Percentiles rank a stretch among this genome's conserved stretches.
These are phyloP conservation scores for Bombylius major DNA, from an alignment of 2,888 invertebrate species.

Conservation along the genomic window DNA sequence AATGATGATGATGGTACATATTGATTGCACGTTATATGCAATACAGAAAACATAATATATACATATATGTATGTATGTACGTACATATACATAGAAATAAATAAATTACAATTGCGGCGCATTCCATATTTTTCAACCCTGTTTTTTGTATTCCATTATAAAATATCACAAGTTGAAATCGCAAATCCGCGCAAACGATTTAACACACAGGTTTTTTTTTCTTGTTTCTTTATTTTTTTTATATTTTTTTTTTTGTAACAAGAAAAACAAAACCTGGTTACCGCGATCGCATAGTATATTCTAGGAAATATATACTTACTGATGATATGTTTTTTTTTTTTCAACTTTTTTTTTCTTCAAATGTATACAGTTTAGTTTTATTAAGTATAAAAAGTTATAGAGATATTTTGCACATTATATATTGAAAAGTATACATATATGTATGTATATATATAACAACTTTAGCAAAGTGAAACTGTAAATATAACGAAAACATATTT, in stretches of 20 bases:
- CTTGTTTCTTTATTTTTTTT: no score
- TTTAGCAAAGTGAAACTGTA: no score
- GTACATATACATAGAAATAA: background rate
- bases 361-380: no score
- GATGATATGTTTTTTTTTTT: background rate
- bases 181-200: slow-evolving; percentile 1
- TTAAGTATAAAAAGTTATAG: no score
- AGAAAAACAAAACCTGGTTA: background rate
- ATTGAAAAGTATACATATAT: no score
- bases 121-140: slow-evolving; percentile 6
- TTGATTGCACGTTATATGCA: no score
- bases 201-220: slow-evolving; percentile 12
- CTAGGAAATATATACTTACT: background rate
- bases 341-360: background rate
- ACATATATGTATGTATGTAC: background rate
- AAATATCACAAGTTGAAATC: slow-evolving; percentile 11
- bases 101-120: background rate
- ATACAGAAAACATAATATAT: no score
- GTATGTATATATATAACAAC: no score
- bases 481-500: no score
- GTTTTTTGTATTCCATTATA: slow-evolving; percentile 5
- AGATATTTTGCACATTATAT: no score
- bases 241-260: no score
- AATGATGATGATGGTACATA: no score
- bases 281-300: background rate